Evolutionary conservation across 2,797 vertebrate genomes (phyloP).

Genomic region (Pogonophryne albipinna): DNA sequence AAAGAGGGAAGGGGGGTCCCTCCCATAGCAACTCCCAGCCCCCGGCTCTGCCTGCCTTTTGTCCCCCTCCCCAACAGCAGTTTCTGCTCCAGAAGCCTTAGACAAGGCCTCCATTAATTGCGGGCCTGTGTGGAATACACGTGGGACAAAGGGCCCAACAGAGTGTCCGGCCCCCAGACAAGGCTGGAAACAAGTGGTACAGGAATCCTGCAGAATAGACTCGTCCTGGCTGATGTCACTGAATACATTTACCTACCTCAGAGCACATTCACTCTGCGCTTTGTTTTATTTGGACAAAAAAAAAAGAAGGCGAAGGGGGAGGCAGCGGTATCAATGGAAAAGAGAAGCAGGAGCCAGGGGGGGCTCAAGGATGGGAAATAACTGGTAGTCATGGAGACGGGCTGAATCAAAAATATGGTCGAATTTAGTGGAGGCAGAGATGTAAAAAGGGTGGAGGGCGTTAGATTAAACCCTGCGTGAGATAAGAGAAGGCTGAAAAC

Average conservation of each 20-base stretch:
- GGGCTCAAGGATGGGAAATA: constrained; percentile 80
- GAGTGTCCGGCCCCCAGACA: constrained; percentile 93
- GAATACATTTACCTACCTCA: constrained; percentile 99
- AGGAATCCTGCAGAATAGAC: constrained; percentile 93
- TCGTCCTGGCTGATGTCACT: constrained; percentile 95
- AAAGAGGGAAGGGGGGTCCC: constrained; percentile 71
- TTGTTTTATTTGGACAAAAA: constrained; percentile 86
- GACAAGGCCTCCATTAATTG: constrained; percentile 99
- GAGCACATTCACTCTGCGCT: constrained; percentile 89
- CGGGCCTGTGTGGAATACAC: constrained; percentile 89
- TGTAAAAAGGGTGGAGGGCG: constrained; percentile 79
- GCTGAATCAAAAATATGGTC: constrained; percentile 80
- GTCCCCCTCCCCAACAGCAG: constrained; percentile 87
- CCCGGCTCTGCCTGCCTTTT: constrained; percentile 74
- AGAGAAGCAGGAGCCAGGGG: constrained; percentile 61
- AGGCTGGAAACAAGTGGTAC: constrained; percentile 96
- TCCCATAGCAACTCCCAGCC: constrained; percentile 87
- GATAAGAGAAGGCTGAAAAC: constrained; percentile 79
- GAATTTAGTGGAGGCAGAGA: constrained; percentile 79
- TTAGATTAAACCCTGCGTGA: constrained; percentile 81
- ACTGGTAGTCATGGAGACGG: constrained; percentile 86
- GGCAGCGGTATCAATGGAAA: constrained; percentile 75
- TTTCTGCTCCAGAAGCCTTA: constrained; percentile 93
- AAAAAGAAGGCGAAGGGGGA: constrained; percentile 80
- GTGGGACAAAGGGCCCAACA: constrained; percentile 92